Evolutionary conservation across 1,140 invertebrate species (phyloP), one percentile per base, ranked within the genome.

Genomic region (Sycophaga agraensis): DNA sequence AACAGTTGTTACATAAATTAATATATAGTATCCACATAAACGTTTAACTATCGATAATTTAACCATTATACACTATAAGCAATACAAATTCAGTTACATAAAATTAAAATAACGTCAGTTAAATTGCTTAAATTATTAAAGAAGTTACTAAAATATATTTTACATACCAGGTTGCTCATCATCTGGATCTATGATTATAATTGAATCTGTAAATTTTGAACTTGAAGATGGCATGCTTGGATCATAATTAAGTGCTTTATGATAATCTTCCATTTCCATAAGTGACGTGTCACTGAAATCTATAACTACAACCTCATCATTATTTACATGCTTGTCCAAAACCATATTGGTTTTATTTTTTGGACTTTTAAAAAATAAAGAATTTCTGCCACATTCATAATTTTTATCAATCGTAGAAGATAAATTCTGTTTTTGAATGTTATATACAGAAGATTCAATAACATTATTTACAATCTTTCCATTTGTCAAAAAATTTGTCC

Each of bases 181-280:
- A 58, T 63, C 59, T 40, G 45, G 35, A 45, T 59, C 59, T 28
- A 59, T 40, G 16, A 59, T 16, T 40, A 64, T 64, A 11, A 64
- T 17, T 22, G 62, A 59, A 34, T 64, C 56, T 2, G 4, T 43
- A 1, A 42, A 6, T 5, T 40, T 16, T 31, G 34, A 28, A 40
- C 6, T 28, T 19, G 4, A 8, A 16, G 12, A 7, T 35, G 26
- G 2, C 28, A 5, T 21, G 16, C 42, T 43, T 24, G 24, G 3
- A 40, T 26, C 40, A 28, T 16, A 0, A 26, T 50, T 14, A 28
- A 31, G 1, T 8, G n/a, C 3, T 24, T 58, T 37, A 22, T 19
- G 6, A 8, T 11, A 12, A 40, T 7, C 5, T 39, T 50, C 35
- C 31, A 37, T 40, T 48, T 61, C 42, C 12, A 12, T 5, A 11